Conservation (phyloP, 2,888 invertebrate genomes). For the Diplazon laetatorius region DNA sequence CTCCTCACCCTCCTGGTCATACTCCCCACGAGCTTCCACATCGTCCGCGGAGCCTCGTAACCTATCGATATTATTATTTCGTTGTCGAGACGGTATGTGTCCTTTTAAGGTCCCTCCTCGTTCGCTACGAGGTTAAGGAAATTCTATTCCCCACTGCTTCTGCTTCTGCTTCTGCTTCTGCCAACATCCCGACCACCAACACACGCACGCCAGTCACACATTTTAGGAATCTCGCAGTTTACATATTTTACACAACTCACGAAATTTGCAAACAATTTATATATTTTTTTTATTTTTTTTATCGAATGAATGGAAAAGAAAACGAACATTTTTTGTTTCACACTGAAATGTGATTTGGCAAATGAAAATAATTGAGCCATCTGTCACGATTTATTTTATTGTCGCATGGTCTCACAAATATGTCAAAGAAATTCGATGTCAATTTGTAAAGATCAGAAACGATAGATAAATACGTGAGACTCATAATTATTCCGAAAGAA, state of each 20-base stretch:
- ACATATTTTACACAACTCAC: not conserved
- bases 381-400: slow-evolving; percentile 10
- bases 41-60: slow-evolving; percentile 69
- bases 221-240: slow-evolving; percentile 11
- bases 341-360: not conserved
- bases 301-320: too few relatives aligned
- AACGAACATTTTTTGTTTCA: too few relatives aligned
- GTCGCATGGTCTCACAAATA: not conserved
- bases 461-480: too few relatives aligned
- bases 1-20: slow-evolving; percentile 37
- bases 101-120: slow-evolving; percentile 56
- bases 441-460: not conserved
- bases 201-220: slow-evolving; percentile 8
- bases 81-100: slow-evolving; percentile 67
- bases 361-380: slow-evolving; percentile 9
- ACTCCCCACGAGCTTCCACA: too few relatives aligned
- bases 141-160: slow-evolving; percentile 1
- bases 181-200: not conserved
- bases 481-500: too few relatives aligned
- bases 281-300: too few relatives aligned
- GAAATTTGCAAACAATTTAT: not conserved
- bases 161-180: not conserved
- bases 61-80: slow-evolving; percentile 74
- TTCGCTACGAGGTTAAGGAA: slow-evolving; percentile 25
- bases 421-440: not conserved